phyloP scores from a whole-genome alignment of 35 echinoderm and acorn worm genomes.

The Apostichopus japonicus region DNA sequence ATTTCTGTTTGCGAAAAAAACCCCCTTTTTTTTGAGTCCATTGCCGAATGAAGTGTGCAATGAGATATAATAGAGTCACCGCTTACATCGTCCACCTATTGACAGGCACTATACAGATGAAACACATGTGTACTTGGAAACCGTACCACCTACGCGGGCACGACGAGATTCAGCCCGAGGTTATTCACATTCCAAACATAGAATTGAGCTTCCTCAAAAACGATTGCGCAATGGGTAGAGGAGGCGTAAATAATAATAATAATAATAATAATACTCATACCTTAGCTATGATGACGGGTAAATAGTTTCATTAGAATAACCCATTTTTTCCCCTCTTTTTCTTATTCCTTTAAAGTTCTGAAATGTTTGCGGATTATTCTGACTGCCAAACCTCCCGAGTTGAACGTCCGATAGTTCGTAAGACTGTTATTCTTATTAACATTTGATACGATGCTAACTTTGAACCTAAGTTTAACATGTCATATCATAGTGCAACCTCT shows the following conservation, averaged over 20 bases:
- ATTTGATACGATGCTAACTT: neutral
- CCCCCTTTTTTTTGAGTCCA: no score
- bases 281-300: neutral
- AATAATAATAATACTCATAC: no score
- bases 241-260: no score
- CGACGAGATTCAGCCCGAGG: no score
- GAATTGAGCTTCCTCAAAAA: neutral
- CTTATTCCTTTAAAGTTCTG: neutral
- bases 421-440: neutral
- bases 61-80: no score
- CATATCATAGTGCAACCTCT: neutral
- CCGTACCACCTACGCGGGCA: no score
- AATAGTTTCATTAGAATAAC: neutral
- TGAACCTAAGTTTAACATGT: neutral
- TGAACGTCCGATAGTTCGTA: neutral
- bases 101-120: no score
- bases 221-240: neutral
- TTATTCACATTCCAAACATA: neutral
- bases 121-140: no score
- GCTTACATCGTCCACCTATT: no score
- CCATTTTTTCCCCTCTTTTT: neutral
- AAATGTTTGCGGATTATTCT: neutral
- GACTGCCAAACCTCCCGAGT: neutral
- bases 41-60: no score
- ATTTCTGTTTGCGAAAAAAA: no score